Conservation (phyloP, 1,140 invertebrate genomes). For the Sarcophaga peregrina region DNA sequence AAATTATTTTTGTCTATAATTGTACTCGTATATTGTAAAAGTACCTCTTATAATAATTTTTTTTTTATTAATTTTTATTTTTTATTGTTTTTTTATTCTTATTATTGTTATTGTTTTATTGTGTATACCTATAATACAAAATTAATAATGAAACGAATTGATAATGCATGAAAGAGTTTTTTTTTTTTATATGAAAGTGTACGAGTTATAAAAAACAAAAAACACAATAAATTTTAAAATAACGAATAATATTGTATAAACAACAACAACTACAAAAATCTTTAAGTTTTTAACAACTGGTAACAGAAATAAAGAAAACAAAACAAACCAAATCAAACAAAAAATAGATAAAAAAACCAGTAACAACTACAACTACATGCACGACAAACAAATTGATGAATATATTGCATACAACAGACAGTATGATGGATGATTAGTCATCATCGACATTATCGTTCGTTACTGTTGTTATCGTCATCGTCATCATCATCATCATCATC, state of each 20-base stretch:
- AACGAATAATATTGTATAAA: not conserved
- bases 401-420: conserved; percentile 5
- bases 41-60: no score
- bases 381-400: conserved; percentile 9
- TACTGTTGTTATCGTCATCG: not conserved
- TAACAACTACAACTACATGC: not conserved
- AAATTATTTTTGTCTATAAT: no score
- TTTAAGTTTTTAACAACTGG: no score
- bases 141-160: conserved; percentile 26
- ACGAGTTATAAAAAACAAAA: not conserved
- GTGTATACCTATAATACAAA: conserved; percentile 23
- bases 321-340: not conserved
- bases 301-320: not conserved
- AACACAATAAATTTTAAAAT: not conserved
- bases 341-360: not conserved
- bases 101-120: not conserved
- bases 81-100: no score
- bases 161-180: conserved; percentile 22
- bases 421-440: conserved; percentile 39
- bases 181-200: no score
- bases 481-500: conserved; percentile 9
- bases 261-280: no score
- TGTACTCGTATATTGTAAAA: no score
- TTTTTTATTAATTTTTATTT: no score
- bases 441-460: not conserved